These are phyloP conservation scores for Larimichthys polyactis DNA, from an alignment of 2,113 vertebrate species.

Conservation along the genomic window DNA sequence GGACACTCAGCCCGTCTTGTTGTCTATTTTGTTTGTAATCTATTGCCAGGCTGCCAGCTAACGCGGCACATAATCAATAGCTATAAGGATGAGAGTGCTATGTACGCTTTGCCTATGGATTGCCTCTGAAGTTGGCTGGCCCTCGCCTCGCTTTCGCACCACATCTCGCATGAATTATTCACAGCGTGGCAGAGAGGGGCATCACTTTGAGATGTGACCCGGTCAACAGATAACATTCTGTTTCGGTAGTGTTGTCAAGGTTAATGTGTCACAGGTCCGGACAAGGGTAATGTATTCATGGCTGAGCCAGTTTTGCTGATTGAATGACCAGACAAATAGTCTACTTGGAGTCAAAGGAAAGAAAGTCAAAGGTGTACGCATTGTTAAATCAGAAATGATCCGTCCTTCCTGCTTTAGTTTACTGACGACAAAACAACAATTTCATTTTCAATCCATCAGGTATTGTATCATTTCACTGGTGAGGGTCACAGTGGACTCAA, in stretches of 20 bases:
- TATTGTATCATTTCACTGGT: neutral
- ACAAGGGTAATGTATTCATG: slow-evolving; percentile 72
- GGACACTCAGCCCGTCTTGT: slow-evolving; percentile 68
- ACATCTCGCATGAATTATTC: slow-evolving; percentile 77
- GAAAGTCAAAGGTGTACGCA: slow-evolving; percentile 17
- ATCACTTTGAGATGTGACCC: slow-evolving; percentile 77
- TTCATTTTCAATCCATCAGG: no score
- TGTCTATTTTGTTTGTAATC: slow-evolving; percentile 80
- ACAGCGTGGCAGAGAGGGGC: slow-evolving; percentile 56
- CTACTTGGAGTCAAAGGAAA: slow-evolving; percentile 8
- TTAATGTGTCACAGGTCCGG: slow-evolving; percentile 74
- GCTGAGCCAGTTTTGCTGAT: slow-evolving; percentile 61
- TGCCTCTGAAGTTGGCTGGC: slow-evolving; percentile 38
- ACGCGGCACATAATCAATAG: slow-evolving; percentile 83
- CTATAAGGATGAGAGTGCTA: slow-evolving; percentile 64
- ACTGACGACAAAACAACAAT: neutral
- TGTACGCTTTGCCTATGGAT: slow-evolving; percentile 60
- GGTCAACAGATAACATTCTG: slow-evolving; percentile 78
- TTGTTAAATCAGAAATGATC: neutral
- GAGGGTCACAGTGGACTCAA: neutral
- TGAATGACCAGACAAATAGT: slow-evolving; percentile 56
- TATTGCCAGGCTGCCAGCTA: slow-evolving; percentile 59
- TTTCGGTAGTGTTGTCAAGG: slow-evolving; percentile 78
- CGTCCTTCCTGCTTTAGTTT: neutral
- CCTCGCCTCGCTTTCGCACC: slow-evolving; percentile 21